Evolutionary conservation across 1,140 invertebrate genomes (phyloP).

Genomic region (Drosophila sulfurigaster): DNA sequence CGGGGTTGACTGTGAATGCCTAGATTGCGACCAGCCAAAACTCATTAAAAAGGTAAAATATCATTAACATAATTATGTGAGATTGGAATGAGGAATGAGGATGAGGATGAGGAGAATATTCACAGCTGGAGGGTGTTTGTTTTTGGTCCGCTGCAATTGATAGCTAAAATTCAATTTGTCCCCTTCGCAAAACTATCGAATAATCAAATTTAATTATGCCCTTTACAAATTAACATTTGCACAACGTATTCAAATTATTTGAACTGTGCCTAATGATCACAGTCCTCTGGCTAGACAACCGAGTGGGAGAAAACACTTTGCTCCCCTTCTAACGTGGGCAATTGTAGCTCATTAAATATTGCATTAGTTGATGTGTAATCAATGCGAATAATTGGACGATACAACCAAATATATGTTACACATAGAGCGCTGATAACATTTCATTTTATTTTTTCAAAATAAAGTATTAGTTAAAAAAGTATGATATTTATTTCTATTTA

Average conservation of each 20-base stretch:
- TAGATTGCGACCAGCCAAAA: constrained; percentile 35
- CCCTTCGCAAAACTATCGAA: constrained; percentile 33
- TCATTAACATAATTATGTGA: constrained; percentile 42
- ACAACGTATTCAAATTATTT: constrained; percentile 24
- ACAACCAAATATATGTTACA: no score
- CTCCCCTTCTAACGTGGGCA: no score
- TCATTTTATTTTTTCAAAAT: no score
- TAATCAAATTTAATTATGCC: constrained; percentile 50
- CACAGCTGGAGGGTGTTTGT: background rate
- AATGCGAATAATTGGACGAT: background rate
- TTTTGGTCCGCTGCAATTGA: constrained; percentile 14
- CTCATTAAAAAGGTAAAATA: constrained; percentile 48
- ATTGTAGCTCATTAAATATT: background rate
- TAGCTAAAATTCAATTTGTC: constrained; percentile 38
- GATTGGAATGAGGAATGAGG: background rate
- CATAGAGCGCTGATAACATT: no score
- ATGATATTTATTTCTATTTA: no score
- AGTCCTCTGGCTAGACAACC: no score
- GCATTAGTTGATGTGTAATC: background rate
- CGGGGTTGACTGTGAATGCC: background rate
- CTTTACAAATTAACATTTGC: constrained; percentile 48
- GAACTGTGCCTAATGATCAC: constrained; percentile 8
- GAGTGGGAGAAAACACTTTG: background rate
- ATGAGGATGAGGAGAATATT: background rate
- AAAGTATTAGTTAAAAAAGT: no score